A percentile compares a stretch with the other conserved stretches of the same genome.
Conservation (phyloP, 2,113 vertebrate species). For the Anolis sagrei region DNA sequence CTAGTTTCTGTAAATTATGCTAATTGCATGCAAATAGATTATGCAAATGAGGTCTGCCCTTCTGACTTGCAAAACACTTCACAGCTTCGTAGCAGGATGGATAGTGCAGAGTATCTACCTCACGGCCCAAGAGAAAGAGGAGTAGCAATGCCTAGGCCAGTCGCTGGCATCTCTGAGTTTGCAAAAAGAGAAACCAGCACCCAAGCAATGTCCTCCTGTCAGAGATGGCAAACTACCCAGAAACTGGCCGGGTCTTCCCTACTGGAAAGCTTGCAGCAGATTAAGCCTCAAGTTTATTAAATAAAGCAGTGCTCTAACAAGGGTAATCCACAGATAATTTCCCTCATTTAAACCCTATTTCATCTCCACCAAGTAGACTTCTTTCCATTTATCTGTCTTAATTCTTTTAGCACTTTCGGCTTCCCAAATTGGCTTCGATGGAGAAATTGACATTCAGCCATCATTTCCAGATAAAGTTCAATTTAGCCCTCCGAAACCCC, state of each 20-base stretch:
- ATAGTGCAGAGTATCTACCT: no score
- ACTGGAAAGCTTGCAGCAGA: slow-evolving; percentile 47
- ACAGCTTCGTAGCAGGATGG: no score
- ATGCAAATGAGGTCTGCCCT: background rate
- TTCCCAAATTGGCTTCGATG: slow-evolving; percentile 65
- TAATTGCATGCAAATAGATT: background rate
- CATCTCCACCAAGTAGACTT: slow-evolving; percentile 65
- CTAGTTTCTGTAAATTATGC: slow-evolving; percentile 2
- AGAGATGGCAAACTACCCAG: background rate
- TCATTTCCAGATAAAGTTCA: slow-evolving; percentile 56
- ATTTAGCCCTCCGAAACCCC: slow-evolving; percentile 51
- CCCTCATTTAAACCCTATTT: slow-evolving; percentile 64
- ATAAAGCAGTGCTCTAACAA: slow-evolving; percentile 50
- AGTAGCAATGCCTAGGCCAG: background rate
- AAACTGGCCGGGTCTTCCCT: background rate
- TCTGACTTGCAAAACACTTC: background rate
- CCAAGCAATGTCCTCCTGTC: background rate
- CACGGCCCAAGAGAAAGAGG: background rate
- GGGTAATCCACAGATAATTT: slow-evolving; percentile 60
- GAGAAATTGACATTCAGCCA: slow-evolving; percentile 67
- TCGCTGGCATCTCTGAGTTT: background rate
- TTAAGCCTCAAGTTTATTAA: slow-evolving; percentile 63
- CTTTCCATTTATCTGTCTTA: slow-evolving; percentile 65
- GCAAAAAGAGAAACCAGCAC: background rate
- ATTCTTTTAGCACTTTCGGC: slow-evolving; percentile 64